Conservation (phyloP, 1,140 invertebrate genomes). For the Neodiprion fabricii region DNA sequence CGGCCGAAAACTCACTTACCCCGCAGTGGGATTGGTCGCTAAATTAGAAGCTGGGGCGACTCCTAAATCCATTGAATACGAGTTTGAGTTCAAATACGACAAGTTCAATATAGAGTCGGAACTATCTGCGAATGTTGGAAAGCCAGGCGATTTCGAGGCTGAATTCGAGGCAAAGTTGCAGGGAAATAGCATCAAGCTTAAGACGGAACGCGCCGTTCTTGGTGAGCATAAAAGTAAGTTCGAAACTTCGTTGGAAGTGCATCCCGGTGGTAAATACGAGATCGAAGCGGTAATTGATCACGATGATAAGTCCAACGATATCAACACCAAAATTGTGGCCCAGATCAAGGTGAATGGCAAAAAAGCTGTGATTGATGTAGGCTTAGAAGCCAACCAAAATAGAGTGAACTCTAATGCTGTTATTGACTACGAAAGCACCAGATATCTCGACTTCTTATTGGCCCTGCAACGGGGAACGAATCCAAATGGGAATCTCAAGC, state of each 20-base stretch:
- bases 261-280: slow-evolving; percentile 69
- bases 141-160: slow-evolving; percentile 66
- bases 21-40: slow-evolving; percentile 56
- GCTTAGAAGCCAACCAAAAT: slow-evolving; percentile 58
- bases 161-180: slow-evolving; percentile 64
- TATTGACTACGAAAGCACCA: slow-evolving; percentile 57
- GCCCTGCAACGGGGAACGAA: slow-evolving; percentile 48
- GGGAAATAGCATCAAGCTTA: slow-evolving; percentile 65
- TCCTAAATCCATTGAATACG: slow-evolving; percentile 61
- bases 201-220: slow-evolving; percentile 63
- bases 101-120: slow-evolving; percentile 66
- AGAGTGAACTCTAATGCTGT: slow-evolving; percentile 63
- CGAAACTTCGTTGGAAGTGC: slow-evolving; percentile 65
- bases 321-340: slow-evolving; percentile 64
- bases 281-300: slow-evolving; percentile 66
- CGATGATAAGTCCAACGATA: slow-evolving; percentile 61
- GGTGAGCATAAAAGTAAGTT: slow-evolving; percentile 67
- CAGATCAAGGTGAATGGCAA: slow-evolving; percentile 58
- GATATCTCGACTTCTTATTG: slow-evolving; percentile 63
- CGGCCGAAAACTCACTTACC: slow-evolving; percentile 63
- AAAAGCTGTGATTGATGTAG: slow-evolving; percentile 66
- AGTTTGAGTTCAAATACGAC: slow-evolving; percentile 60
- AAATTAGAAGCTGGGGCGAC: slow-evolving; percentile 63
- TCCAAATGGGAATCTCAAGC: slow-evolving; percentile 46
- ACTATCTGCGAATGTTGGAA: slow-evolving; percentile 62